Percentiles rank a stretch among this genome's conserved stretches.
Evolutionary conservation across 2,888 invertebrate genomes (phyloP).

Genomic region (Candidula unifasciata): DNA sequence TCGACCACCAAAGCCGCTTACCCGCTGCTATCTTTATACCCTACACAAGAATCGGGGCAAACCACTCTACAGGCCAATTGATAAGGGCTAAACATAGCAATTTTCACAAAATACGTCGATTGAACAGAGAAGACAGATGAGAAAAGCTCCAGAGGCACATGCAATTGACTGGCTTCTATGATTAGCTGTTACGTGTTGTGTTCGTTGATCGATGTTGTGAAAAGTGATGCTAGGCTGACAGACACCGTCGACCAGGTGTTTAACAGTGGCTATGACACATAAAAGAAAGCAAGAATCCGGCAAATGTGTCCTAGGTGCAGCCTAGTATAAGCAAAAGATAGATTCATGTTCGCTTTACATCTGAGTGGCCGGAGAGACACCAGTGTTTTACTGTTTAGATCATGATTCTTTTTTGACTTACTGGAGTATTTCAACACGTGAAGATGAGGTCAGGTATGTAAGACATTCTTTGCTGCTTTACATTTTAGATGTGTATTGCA

Average conservation of each 20-base stretch:
- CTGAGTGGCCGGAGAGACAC: too few relatives aligned
- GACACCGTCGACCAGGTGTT: background rate
- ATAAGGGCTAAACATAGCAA: conserved; percentile 13
- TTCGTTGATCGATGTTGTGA: background rate
- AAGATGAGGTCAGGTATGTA: too few relatives aligned
- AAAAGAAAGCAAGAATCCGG: too few relatives aligned
- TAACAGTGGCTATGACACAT: background rate
- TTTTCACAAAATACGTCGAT: background rate
- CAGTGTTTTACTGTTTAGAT: too few relatives aligned
- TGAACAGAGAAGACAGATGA: background rate
- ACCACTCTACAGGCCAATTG: background rate
- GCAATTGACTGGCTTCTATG: conserved; percentile 4
- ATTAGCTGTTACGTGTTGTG: background rate
- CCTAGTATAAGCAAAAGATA: too few relatives aligned
- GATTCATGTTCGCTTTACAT: too few relatives aligned
- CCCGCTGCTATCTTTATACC: background rate
- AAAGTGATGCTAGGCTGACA: background rate
- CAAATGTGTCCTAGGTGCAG: too few relatives aligned
- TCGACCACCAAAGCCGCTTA: conserved; percentile 1
- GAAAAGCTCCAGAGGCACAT: background rate
- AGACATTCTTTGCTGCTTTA: too few relatives aligned
- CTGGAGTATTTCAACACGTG: too few relatives aligned
- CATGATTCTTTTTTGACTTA: too few relatives aligned
- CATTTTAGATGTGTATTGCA: too few relatives aligned
- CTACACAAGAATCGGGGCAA: background rate